Evolutionary conservation across 2,113 vertebrate genomes (phyloP).

Genomic region (Mesoclemmys tuberculata): DNA sequence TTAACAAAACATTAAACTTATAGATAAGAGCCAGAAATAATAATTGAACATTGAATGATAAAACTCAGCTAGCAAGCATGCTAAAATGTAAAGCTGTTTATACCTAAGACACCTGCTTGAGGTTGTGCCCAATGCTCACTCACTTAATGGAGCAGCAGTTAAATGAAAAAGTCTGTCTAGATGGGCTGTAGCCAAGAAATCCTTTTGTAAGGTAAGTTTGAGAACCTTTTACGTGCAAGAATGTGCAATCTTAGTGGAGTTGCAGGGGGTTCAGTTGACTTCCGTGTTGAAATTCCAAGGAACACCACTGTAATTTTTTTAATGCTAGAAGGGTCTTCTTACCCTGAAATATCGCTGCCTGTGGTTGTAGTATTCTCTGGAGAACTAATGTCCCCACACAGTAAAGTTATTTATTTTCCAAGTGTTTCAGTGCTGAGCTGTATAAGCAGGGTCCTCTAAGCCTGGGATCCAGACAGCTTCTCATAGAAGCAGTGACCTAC

Average conservation of each 20-base stretch:
- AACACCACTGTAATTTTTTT: background rate
- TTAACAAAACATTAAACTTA: background rate
- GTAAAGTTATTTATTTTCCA: constrained; percentile 25
- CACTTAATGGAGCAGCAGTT: background rate
- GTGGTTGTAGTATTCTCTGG: background rate
- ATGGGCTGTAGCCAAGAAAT: background rate
- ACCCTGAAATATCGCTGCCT: background rate
- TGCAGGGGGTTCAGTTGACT: background rate
- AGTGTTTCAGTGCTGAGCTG: constrained; percentile 32
- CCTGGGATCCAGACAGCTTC: background rate
- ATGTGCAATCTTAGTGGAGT: background rate
- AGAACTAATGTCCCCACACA: background rate
- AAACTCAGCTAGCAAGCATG: background rate
- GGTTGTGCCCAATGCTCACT: background rate
- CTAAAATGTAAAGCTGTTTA: background rate
- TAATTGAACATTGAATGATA: background rate
- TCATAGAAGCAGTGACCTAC: constrained; percentile 33
- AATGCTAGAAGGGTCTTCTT: background rate
- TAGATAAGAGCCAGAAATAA: background rate
- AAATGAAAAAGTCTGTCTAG: background rate
- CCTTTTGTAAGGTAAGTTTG: background rate
- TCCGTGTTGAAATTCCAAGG: background rate
- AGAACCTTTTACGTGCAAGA: background rate
- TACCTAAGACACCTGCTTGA: background rate
- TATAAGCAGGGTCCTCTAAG: constrained; percentile 1